These are phyloP conservation scores for Etheostoma spectabile DNA, from an alignment of 2,113 vertebrate species.

Conservation along the genomic window DNA sequence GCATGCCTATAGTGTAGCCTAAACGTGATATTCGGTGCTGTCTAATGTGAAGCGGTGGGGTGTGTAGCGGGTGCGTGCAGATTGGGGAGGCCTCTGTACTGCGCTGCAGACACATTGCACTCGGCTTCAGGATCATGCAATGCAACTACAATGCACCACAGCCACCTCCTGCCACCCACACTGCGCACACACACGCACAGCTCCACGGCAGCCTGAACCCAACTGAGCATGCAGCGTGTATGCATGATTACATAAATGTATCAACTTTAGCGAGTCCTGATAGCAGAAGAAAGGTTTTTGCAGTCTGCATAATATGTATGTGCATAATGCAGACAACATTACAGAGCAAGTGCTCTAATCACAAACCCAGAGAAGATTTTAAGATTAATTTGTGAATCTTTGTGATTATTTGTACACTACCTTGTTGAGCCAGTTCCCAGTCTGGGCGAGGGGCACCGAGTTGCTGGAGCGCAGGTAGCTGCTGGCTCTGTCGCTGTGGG, in stretches of 20 bases:
- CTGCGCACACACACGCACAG: conserved; percentile 33
- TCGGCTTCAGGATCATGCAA: conserved; percentile 92
- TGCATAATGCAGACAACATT: conserved; percentile 18
- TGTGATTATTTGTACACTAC: conserved; percentile 72
- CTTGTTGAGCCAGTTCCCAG: conserved; percentile 88
- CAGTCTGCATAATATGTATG: neutral
- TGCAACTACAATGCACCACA: conserved; percentile 99
- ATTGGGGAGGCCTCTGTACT: conserved; percentile 89
- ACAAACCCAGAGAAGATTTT: neutral
- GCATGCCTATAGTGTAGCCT: neutral
- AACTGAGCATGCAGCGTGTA: conserved; percentile 26
- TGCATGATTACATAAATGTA: neutral
- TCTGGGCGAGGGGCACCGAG: conserved; percentile 78
- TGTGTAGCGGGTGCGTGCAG: conserved; percentile 74
- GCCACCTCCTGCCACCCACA: conserved; percentile 76
- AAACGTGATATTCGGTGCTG: neutral
- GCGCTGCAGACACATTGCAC: conserved; percentile 99
- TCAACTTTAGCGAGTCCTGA: neutral
- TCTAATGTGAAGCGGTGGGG: conserved; percentile 25
- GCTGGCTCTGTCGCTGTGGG: conserved; percentile 93
- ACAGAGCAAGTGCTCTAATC: neutral
- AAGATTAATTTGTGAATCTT: neutral
- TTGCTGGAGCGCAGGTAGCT: conserved; percentile 91
- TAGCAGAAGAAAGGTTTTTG: neutral
- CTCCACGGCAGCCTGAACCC: conserved; percentile 24